These are phyloP conservation scores for Nycticryphes semicollaris DNA, from an alignment of 2,113 vertebrate species.

Conservation along the genomic window DNA sequence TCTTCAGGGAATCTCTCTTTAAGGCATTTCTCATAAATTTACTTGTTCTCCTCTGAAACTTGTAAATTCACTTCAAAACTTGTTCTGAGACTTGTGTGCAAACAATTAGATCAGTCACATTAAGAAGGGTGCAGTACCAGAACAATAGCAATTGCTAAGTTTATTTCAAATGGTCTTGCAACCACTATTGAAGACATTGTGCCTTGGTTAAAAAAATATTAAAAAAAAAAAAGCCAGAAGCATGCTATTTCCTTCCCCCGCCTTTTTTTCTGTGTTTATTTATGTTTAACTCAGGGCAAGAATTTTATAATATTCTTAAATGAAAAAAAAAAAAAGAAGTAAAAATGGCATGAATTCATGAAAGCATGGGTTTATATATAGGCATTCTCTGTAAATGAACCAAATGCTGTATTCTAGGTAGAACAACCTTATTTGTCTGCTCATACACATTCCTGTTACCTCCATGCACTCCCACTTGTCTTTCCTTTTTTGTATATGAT, in stretches of 20 bases:
- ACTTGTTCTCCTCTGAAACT: constrained; percentile 49
- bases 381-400: constrained; percentile 32
- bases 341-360: constrained; percentile 55
- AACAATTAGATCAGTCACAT: constrained; percentile 57
- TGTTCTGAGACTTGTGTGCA: constrained; percentile 56
- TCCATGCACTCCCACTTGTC: not conserved
- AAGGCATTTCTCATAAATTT: constrained; percentile 44
- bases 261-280: constrained; percentile 18
- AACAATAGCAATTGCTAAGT: constrained; percentile 37
- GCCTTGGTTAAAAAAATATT: constrained; percentile 57
- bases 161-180: constrained; percentile 54
- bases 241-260: constrained; percentile 12
- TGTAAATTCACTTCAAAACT: constrained; percentile 58
- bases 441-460: not conserved
- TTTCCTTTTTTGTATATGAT: not conserved
- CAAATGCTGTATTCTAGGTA: constrained; percentile 16
- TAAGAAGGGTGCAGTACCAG: constrained; percentile 41
- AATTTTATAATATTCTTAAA: constrained; percentile 58
- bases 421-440: constrained; percentile 14
- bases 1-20: constrained; percentile 47
- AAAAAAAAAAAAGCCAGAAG: not conserved
- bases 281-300: constrained; percentile 67
- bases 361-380: constrained; percentile 49
- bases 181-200: constrained; percentile 52
- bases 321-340: constrained; percentile 33